A percentile compares a stretch with the other conserved stretches of the same genome.
These are phyloP conservation scores for Phataginus tricuspis DNA, from an alignment of 2,797 vertebrate genomes.

Conservation along the genomic window DNA sequence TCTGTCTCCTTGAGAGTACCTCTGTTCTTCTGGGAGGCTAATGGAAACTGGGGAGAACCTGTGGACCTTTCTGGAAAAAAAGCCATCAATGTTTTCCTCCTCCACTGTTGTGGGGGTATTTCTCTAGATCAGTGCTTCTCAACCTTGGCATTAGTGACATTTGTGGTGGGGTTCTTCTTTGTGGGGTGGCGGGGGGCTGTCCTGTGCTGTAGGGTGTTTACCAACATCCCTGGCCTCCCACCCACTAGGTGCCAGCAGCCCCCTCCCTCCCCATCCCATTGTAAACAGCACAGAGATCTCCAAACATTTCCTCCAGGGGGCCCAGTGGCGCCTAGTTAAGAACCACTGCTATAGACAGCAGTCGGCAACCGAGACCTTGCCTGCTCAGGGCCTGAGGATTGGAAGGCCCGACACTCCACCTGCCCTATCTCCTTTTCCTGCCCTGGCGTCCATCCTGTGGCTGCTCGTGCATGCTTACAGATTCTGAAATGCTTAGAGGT, in stretches of 20 bases:
- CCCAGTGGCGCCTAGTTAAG: not conserved
- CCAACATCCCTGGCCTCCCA: not conserved
- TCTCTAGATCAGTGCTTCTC: not conserved
- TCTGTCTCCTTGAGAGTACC: not conserved
- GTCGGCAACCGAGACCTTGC: not conserved
- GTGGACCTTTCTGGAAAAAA: conserved; percentile 7
- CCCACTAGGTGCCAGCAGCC: not conserved
- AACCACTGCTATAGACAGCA: not conserved
- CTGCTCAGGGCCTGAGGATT: not conserved
- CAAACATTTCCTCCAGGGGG: not conserved
- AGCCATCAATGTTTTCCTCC: not conserved
- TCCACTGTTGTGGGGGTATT: not conserved
- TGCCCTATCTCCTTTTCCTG: not conserved
- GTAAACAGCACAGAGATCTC: not conserved
- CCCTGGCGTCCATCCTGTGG: not conserved
- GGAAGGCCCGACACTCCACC: not conserved
- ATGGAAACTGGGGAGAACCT: conserved; percentile 28
- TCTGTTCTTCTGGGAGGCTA: conserved; percentile 40
- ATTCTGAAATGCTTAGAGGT: conserved; percentile 9
- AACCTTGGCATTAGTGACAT: not conserved
- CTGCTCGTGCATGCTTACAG: not conserved
- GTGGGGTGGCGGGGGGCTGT: not conserved
- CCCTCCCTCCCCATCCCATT: not conserved
- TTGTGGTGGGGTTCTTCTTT: not conserved
- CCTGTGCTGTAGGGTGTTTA: not conserved